Evolutionary conservation across 1,140 invertebrate species (phyloP), one percentile per base, ranked within the genome.

Genomic region (Anadara kagoshimensis): DNA sequence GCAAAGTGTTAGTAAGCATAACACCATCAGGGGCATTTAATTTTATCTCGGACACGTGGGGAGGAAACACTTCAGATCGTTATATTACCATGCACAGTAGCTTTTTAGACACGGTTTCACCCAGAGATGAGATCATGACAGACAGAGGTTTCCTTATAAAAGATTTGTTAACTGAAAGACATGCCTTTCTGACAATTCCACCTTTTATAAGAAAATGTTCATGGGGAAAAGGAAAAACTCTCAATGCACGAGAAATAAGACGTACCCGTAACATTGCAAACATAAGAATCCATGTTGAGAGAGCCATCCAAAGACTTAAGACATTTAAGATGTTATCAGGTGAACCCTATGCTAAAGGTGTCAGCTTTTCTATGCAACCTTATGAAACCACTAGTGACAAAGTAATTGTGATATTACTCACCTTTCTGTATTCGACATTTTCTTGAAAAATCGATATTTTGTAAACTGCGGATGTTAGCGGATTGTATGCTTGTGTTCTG

Each of bases 71-170:
- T 10, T 73, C 69, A 18, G 70, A 73, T 20, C 41, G 24, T 12
- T 24, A 43, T 10, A 78, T 73, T 51, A 66, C 63, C 5, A 41
- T 49, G 22, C n/a, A 61, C 14, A 51, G 57, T 61, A 36, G 58
- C 7, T 69, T 44, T 62, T 43, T 69, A 11, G 58, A 62, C 20
- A 49, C 11, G 1, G n/a, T 69, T 20, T 49, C 26, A 18, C 0
- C 36, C 24, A 47, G 58, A 20, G 67, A 51, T 61, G 41, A 69
- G 29, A 80, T 80, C 14, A 73, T 81, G 69, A 77, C 79, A 45
- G 78, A 81, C 61, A 54, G 72, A 41, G 73, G 78, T n/a, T 82
- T 82, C 54, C 22, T 59, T 2, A 80, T 82, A 20, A 47, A 69
- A 36, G 74, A 71, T 16, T 26, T 59, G 14, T 26, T 81, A 18